Base-by-base conservation (phyloP, 2,797 vertebrate species). In the Enoplosus armatus region DNA sequence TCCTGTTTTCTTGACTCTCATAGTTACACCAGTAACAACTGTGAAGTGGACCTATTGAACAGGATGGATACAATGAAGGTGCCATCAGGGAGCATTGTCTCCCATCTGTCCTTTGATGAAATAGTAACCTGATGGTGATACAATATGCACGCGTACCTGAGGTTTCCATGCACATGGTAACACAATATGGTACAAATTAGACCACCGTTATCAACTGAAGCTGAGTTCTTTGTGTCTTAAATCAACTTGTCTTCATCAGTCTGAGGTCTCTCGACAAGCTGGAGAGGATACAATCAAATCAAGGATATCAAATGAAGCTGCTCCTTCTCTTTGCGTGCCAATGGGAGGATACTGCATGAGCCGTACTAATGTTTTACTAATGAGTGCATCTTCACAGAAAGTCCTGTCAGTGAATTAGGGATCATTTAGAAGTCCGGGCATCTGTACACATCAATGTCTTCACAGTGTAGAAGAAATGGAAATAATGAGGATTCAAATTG, bases 151-250 rank as follows among this genome's bases (percentile, higher is more conserved):
- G 43, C 8, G 6, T 47, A 72, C 65, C 68, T 72, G 66, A 53
- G 71, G 76, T 89, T 87, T 89, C 85, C 84, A 79, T 73, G 35
- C 63, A 59, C 61, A 16, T 45, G 50, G 87, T 85, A 93, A 92
- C 20, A 61, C 72, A 89, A 92, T 89, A 89, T 55, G 62, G 24
- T 5, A 43, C 88, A 80, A 87, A 90, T 89, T 64, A 90, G 76
- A 87, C 83, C 71, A 41, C 58, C 3, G 9, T 43, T 61, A 58
- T 63, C 66, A 43, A 11, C 45, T 62, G 81, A 82, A 86, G 80
- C 75, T 31, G 31, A 80, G 69, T 70, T 87, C 75, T 77, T 83
- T 37, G 63, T 35, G 11, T 60, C 73, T 79, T 55, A 79, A 86
- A 85, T 84, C 37, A 31, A 45, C 67, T 71, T 55, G 9, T 78